Evolutionary conservation across 1,140 invertebrate species (phyloP).

Genomic region (Uloborus diversus): DNA sequence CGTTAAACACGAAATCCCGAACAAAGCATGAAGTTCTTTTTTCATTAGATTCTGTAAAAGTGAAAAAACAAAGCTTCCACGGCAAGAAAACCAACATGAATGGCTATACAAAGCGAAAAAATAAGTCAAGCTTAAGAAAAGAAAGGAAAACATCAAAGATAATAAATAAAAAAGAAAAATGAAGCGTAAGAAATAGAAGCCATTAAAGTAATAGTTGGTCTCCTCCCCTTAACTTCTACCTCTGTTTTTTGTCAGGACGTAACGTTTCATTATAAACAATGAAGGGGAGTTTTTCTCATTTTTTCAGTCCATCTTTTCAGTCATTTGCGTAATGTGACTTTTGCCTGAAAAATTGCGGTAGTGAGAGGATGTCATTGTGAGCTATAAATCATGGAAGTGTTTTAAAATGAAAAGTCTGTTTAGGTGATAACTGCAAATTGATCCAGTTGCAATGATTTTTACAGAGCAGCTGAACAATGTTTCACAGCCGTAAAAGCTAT

Average conservation of each 20-base stretch:
- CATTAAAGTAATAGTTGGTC: not conserved
- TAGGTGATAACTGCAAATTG: too few relatives aligned
- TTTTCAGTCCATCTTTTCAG: not conserved
- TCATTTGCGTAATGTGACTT: not conserved
- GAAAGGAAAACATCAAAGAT: not conserved
- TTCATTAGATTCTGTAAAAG: too few relatives aligned
- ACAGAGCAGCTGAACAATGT: too few relatives aligned
- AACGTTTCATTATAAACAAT: not conserved
- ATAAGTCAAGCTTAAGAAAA: too few relatives aligned
- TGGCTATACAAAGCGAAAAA: too few relatives aligned
- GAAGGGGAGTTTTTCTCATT: not conserved
- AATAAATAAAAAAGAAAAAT: not conserved
- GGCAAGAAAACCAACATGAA: too few relatives aligned
- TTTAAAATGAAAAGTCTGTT: not conserved
- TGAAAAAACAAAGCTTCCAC: too few relatives aligned
- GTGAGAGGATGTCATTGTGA: not conserved
- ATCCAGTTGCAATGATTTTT: too few relatives aligned
- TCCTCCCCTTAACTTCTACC: not conserved
- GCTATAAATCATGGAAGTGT: not conserved
- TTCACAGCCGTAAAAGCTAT: too few relatives aligned
- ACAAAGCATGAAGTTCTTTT: too few relatives aligned
- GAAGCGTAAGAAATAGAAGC: not conserved
- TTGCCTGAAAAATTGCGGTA: not conserved
- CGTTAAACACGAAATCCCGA: too few relatives aligned
- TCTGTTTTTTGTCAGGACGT: not conserved